These are phyloP conservation scores for Larimichthys polyactis DNA, from an alignment of 2,113 vertebrate species.

Conservation along the genomic window DNA sequence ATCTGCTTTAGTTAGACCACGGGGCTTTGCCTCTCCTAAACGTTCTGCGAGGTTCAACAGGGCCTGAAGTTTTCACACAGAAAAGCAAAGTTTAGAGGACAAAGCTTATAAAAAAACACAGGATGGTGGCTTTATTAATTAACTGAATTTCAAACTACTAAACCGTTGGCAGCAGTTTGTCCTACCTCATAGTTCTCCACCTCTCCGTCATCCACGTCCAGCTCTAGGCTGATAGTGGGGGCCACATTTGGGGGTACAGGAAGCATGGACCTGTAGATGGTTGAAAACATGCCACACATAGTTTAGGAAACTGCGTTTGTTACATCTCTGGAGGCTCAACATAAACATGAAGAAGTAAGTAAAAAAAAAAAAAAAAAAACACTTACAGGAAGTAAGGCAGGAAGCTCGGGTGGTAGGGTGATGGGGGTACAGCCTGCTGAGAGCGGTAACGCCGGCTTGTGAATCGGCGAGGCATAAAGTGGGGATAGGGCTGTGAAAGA, in stretches of 20 bases:
- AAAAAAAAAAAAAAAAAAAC: not conserved
- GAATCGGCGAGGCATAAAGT: conserved; percentile 95
- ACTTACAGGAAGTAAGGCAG: conserved; percentile 98
- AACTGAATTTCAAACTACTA: not conserved
- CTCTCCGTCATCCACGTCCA: conserved; percentile 98
- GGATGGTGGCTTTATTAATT: not conserved
- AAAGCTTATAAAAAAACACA: not conserved
- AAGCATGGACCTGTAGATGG: conserved; percentile 92
- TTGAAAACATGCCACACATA: not conserved
- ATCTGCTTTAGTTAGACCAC: conserved; percentile 95
- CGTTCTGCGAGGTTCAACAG: conserved; percentile 96
- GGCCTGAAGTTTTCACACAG: conserved; percentile 81
- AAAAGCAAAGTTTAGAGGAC: conserved; percentile 14
- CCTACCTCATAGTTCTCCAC: conserved; percentile 99
- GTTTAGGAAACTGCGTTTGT: not conserved
- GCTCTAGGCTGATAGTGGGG: conserved; percentile 95
- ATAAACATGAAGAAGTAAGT: not conserved
- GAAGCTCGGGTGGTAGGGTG: conserved; percentile 95
- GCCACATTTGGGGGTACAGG: conserved; percentile 95
- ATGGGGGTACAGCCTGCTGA: conserved; percentile 92
- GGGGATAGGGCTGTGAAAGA: conserved; percentile 89
- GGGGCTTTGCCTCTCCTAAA: conserved; percentile 96
- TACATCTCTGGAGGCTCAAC: not conserved
- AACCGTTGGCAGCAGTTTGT: not conserved
- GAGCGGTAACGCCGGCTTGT: conserved; percentile 93